Evolutionary conservation across 2,888 invertebrate genomes (phyloP).

Genomic region (Pachycephus smyrnensis): DNA sequence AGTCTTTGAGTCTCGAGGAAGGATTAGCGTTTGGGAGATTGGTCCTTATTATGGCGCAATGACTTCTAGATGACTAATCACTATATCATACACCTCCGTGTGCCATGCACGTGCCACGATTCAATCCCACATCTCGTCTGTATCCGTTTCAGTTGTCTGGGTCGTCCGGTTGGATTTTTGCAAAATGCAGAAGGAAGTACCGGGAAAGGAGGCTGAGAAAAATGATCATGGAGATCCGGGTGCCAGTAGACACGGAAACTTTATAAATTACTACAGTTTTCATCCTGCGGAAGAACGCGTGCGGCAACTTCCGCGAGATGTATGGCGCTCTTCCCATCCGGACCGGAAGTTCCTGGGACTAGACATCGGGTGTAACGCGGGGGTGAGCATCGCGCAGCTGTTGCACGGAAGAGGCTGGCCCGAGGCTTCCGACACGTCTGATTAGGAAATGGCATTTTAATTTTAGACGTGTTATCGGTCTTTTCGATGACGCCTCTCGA

Average conservation of each 20-base stretch:
- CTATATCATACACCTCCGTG: not conserved
- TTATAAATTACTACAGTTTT: slow-evolving; percentile 89
- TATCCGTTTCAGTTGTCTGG: not conserved
- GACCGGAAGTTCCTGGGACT: slow-evolving; percentile 70
- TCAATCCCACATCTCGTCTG: not conserved
- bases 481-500: slow-evolving; percentile 7
- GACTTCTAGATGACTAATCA: not conserved
- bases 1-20: not conserved
- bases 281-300: slow-evolving; percentile 79
- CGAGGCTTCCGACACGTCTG: slow-evolving; percentile 21
- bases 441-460: slow-evolving; percentile 31
- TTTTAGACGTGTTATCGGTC: slow-evolving; percentile 38
- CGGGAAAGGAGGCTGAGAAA: not conserved
- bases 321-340: slow-evolving; percentile 61
- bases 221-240: slow-evolving; percentile 73
- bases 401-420: slow-evolving; percentile 41
- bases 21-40: not conserved
- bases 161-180: not conserved
- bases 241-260: slow-evolving; percentile 84
- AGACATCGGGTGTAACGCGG: slow-evolving; percentile 85
- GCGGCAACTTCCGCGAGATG: slow-evolving; percentile 71
- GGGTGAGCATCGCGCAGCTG: slow-evolving; percentile 68
- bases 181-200: not conserved
- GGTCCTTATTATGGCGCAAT: not conserved
- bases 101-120: not conserved